Base-by-base conservation (phyloP, 2,797 vertebrate species). In the Lacerta viridis region DNA sequence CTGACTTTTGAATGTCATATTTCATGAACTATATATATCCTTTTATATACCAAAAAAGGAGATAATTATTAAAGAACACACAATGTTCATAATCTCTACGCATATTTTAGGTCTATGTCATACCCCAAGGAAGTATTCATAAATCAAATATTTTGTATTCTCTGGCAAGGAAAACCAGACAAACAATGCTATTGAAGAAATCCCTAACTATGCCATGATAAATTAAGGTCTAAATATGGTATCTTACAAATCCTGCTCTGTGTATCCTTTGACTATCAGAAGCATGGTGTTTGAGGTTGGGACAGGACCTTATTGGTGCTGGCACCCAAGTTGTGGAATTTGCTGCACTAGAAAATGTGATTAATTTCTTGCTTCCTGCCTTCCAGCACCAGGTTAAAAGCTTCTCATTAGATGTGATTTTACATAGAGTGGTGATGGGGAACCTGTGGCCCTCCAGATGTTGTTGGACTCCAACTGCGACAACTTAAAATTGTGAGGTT, bases 1-100 rank as follows among this genome's bases (percentile, higher is more conserved):
- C 76, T 79, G 92, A 94, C 85, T 93, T 90, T 89, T 85, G 66
- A 89, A 91, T 36, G 46, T 91, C 93, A 93, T 88, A 80, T 82
- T 94, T 92, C 46, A 71, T 86, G 89, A 33, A 64, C 72, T 7
- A 2, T 33, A 2, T 13, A 33, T 72, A 90, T 23, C 27, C 5
- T 29, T 69, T 69, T 66, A 8, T 41, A 77, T 71, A 80, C 13
- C 43, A 55, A 23, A 7, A n/a, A 79, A 68, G 64, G 36, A 78
- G 36, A 68, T 68, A 83, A 4, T 25, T 39, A 71, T 79, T 29
- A 18, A 80, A 50, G 39, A 80, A 80, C 71, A 4, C 33, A 41
- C 69, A 87, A 36, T 8, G 15, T 36, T 66, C 39, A 5, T 46
- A 43, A 43, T 9, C 20, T 17, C 27, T 8, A 64, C 13, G 7